Conservation (phyloP, 2,797 vertebrate species). For the Momotus momota region DNA sequence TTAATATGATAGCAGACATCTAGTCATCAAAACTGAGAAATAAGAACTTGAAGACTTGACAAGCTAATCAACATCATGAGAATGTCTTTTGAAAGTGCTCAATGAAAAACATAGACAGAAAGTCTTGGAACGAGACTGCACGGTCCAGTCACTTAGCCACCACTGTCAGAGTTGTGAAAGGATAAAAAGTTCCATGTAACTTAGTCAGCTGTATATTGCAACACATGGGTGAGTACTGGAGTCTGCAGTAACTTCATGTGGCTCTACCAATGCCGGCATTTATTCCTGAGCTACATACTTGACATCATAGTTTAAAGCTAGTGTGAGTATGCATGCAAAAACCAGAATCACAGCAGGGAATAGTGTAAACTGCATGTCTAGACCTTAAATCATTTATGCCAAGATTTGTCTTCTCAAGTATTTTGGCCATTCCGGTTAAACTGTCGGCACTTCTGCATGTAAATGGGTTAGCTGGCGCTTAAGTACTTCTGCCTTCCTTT, state of each 20-base stretch:
- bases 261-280: rapidly evolving
- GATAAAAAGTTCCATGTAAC: background rate
- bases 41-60: constrained; percentile 5
- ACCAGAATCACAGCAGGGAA: background rate
- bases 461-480: background rate
- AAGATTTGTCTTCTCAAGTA: background rate
- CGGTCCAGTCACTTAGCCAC: background rate
- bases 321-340: background rate
- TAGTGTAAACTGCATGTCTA: background rate
- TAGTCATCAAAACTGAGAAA: constrained; percentile 34
- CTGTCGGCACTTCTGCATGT: background rate
- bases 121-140: background rate
- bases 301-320: background rate
- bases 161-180: rapidly evolving
- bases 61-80: background rate
- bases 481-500: background rate
- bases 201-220: background rate
- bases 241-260: background rate
- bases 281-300: background rate
- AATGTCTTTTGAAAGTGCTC: background rate
- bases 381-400: background rate
- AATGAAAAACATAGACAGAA: background rate
- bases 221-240: background rate
- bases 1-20: background rate
- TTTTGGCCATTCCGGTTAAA: background rate